phyloP scores from a whole-genome alignment of 2,113 vertebrate genomes.

The Sisor rabdophorus region DNA sequence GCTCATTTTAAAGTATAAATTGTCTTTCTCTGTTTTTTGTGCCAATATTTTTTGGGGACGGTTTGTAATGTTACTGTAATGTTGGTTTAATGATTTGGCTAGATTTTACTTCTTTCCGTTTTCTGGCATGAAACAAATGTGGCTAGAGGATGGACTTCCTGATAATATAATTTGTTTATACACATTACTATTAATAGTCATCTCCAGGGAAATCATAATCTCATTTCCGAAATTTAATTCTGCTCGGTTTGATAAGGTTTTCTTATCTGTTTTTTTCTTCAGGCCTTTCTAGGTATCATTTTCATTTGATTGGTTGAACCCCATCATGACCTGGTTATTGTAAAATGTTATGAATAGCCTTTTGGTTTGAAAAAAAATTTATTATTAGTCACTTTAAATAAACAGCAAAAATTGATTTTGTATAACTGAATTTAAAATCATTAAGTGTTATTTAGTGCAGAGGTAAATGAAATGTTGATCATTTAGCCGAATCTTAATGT shows the following conservation, averaged over 20 bases:
- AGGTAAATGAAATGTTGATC: background rate
- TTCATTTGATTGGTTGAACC: background rate
- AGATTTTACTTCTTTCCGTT: slow-evolving; percentile 15
- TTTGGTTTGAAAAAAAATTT: background rate
- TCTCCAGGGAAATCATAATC: slow-evolving; percentile 46
- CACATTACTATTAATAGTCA: slow-evolving; percentile 57
- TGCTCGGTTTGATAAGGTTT: slow-evolving; percentile 44
- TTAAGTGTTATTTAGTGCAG: background rate
- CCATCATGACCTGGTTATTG: background rate
- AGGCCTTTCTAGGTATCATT: slow-evolving; percentile 1
- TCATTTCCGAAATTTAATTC: slow-evolving; percentile 38
- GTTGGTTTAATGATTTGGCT: background rate
- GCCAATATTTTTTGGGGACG: background rate
- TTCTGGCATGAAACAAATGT: slow-evolving; percentile 41
- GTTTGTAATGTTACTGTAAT: slow-evolving; percentile 2
- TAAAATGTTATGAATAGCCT: slow-evolving; percentile 34
- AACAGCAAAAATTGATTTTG: background rate
- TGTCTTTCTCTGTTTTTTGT: background rate
- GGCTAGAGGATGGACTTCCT: slow-evolving; percentile 54
- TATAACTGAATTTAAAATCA: slow-evolving; percentile 2
- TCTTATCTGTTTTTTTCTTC: slow-evolving; percentile 13
- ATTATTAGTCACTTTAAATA: background rate
- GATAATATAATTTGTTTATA: slow-evolving; percentile 63
- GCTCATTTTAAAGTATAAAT: background rate
- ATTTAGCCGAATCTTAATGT: background rate